Evolutionary conservation across 2,888 invertebrate species (phyloP), one percentile per base, ranked within the genome.

Genomic region (Drosophila meridiana): DNA sequence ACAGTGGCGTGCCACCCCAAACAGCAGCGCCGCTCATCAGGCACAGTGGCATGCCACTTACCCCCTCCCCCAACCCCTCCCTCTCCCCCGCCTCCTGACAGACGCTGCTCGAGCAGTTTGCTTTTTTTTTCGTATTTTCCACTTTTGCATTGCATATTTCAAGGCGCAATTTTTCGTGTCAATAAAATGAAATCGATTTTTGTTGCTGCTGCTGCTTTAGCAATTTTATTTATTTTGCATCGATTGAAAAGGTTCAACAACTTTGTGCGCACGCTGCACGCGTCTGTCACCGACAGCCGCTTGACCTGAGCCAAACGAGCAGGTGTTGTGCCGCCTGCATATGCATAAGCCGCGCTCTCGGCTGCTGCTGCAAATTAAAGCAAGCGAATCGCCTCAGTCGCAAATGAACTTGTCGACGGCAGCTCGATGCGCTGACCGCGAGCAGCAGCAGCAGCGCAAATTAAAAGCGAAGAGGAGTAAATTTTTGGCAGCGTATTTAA

Each of bases 391-490:
- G 70, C 36, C 48, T 48, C 63, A 76, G 73, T 71, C 78, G 43
- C 73, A 69, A 86, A 90, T 88, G 78, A 78, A 73, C 79, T 67
- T 79, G 72, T 66, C 69, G 56, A 53, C 59, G 11, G n/a, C 40
- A 40, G n/a, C 42, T 43, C 73, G 56, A 42, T 40, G 40, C 73
- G 65, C 45, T 52, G 57, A 57, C 52, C 45, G 13, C 66, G 61
- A 14, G 65, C 42, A 43, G 43, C 43, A 48, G 20, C 47, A 50
- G 69, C 72, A 63, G 72, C 64, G 69, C 80, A 87, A 90, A 89
- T 90, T 86, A 89, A 89, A 84, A 84, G 80, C 83, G 76, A 80
- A 90, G 80, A 84, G 83, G 84, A 87, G 87, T 90, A 85, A 89
- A 91, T 89, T 90, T 90, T 87, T n/a, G 56, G 56, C 76, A 89